Conservation (phyloP, 1,140 invertebrate genomes). For the Ips typographus region DNA sequence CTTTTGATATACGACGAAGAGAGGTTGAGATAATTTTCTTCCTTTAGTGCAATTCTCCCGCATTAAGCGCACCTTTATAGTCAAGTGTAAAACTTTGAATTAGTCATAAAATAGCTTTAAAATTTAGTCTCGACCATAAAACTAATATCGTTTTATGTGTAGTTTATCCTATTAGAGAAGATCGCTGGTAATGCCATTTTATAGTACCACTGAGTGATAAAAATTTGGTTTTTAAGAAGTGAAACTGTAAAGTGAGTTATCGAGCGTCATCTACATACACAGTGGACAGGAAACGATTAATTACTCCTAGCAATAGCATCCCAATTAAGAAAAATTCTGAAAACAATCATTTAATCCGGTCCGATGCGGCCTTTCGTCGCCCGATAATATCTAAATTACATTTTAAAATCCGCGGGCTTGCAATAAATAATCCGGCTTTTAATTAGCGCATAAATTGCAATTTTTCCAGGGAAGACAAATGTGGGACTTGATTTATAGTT, state of each 20-base stretch:
- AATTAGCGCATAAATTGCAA: conserved; percentile 36
- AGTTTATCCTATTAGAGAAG: background rate
- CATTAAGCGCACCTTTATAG: conserved; percentile 7
- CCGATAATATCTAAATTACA: conserved; percentile 35
- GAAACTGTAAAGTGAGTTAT: background rate
- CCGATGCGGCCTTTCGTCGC: conserved; percentile 32
- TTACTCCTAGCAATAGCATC: background rate
- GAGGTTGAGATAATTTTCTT: background rate
- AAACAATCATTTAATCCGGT: conserved; percentile 32
- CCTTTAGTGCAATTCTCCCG: conserved; percentile 4
- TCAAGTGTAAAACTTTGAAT: background rate
- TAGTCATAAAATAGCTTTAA: conserved; percentile 4
- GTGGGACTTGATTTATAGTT: conserved; percentile 32
- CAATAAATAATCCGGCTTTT: conserved; percentile 33
- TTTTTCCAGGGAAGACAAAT: conserved; percentile 31
- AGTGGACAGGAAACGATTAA: background rate
- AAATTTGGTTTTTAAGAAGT: background rate
- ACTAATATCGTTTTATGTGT: conserved; percentile 5
- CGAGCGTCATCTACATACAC: background rate
- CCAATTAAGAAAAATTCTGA: conserved; percentile 23
- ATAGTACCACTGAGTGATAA: too few relatives aligned
- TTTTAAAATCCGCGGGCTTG: conserved; percentile 30
- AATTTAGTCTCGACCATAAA: background rate
- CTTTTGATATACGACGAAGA: conserved; percentile 6
- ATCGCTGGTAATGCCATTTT: background rate